Conservation (phyloP, 2,888 invertebrate genomes). For the Euplexia lucipara region DNA sequence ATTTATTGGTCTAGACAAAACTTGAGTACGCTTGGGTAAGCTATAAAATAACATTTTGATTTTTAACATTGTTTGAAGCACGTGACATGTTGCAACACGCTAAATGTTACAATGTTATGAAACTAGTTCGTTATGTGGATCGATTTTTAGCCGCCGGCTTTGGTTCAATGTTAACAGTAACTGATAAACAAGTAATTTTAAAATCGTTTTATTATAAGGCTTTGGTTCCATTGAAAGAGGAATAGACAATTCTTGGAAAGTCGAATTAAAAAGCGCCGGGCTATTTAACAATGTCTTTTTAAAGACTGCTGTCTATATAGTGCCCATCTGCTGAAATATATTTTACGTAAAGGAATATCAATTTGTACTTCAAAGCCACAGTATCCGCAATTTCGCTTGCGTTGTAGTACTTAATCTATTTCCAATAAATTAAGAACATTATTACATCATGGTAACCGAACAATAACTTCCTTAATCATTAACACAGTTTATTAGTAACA, state of each 20-base stretch:
- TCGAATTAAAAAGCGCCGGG: not conserved
- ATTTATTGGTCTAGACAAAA: constrained; percentile 67
- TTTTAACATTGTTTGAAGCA: constrained; percentile 36
- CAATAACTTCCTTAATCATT: constrained; percentile 19
- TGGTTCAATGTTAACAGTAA: constrained; percentile 76
- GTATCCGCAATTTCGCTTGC: not conserved
- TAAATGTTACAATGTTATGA: constrained; percentile 68
- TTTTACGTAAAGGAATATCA: not conserved
- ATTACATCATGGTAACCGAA: not conserved
- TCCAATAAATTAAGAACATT: constrained; percentile 10
- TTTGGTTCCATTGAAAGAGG: constrained; percentile 30
- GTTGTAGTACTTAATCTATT: constrained; percentile 7
- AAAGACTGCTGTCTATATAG: too few relatives aligned
- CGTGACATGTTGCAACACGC: constrained; percentile 51
- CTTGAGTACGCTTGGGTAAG: constrained; percentile 38
- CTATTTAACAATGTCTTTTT: too few relatives aligned
- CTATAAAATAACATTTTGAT: constrained; percentile 43
- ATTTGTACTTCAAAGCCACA: not conserved
- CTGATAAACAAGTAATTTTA: constrained; percentile 79
- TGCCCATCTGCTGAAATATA: too few relatives aligned
- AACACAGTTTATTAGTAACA: constrained; percentile 10
- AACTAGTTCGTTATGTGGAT: constrained; percentile 76
- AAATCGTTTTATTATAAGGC: constrained; percentile 69
- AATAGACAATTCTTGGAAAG: not conserved
- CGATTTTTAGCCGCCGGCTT: constrained; percentile 76